Percentiles rank a stretch among this genome's conserved stretches.
These are phyloP conservation scores for Phorcus lineatus DNA, from an alignment of 2,888 invertebrate species.

Conservation along the genomic window DNA sequence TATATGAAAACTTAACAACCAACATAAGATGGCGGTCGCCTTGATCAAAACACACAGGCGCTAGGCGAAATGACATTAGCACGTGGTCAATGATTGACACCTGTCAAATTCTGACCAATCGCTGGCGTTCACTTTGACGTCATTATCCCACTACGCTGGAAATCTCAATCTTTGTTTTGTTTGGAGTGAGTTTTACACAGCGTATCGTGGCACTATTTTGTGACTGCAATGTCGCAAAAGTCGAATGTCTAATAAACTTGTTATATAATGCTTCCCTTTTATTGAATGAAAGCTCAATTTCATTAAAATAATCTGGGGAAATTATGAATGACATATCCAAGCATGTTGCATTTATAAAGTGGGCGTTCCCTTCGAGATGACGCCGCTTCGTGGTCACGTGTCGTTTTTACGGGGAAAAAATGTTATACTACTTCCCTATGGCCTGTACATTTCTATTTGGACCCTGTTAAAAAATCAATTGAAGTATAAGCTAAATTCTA, in stretches of 20 bases:
- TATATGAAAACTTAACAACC: constrained; percentile 22
- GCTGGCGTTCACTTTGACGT: constrained; percentile 44
- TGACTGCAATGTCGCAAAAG: too few relatives aligned
- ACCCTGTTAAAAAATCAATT: too few relatives aligned
- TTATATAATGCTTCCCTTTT: background rate
- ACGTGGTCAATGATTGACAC: constrained; percentile 71
- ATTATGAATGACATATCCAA: background rate
- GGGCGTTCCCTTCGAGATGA: constrained; percentile 36
- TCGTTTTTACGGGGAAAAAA: background rate
- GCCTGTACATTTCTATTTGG: too few relatives aligned
- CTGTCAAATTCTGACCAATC: constrained; percentile 54
- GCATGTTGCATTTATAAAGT: constrained; percentile 29
- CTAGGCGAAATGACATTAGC: constrained; percentile 58
- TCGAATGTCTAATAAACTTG: too few relatives aligned
- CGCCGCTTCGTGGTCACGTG: background rate
- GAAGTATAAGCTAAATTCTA: too few relatives aligned
- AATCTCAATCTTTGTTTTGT: constrained; percentile 45
- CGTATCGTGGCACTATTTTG: background rate
- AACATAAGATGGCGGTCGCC: constrained; percentile 69
- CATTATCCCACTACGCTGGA: constrained; percentile 44
- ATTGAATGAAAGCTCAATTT: background rate
- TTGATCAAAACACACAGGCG: constrained; percentile 69
- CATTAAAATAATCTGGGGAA: background rate
- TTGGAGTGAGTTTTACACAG: background rate
- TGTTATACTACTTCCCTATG: background rate